Conservation (phyloP, 2,113 vertebrate species). For the Pholis gunnellus region DNA sequence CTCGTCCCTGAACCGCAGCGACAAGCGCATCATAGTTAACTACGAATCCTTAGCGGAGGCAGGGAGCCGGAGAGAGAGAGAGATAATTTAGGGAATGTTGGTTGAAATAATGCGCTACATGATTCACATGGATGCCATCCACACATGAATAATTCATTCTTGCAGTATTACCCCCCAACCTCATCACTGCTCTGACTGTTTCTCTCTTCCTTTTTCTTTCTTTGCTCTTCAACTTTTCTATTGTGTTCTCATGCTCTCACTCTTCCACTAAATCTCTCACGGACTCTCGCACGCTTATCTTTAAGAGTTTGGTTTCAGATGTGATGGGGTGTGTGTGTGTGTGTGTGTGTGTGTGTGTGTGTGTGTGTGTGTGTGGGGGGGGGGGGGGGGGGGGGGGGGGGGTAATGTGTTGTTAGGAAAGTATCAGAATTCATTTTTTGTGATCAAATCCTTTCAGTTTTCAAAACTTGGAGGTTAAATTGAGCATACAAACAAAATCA, state of each 20-base stretch:
- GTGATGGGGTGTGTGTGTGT: too few relatives aligned
- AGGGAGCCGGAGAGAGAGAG: slow-evolving; percentile 10
- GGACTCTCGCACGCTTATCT: background rate
- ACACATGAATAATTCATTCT: slow-evolving; percentile 49
- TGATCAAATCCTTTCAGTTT: too few relatives aligned
- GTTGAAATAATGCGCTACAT: slow-evolving; percentile 51
- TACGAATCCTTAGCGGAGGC: slow-evolving; percentile 15
- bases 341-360: too few relatives aligned
- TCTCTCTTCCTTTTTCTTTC: background rate
- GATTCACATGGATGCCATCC: slow-evolving; percentile 49
- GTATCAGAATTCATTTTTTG: too few relatives aligned
- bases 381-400: too few relatives aligned
- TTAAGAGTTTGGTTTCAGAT: background rate
- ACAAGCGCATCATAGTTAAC: slow-evolving; percentile 32
- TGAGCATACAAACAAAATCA: too few relatives aligned
- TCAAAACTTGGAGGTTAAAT: too few relatives aligned
- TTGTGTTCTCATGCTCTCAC: background rate
- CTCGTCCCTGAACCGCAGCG: slow-evolving; percentile 22
- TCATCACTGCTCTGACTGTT: background rate
- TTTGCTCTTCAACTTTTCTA: background rate
- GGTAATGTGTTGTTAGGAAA: too few relatives aligned
- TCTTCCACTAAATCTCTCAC: slow-evolving; percentile 1
- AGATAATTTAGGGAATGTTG: slow-evolving; percentile 45
- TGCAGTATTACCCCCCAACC: slow-evolving; percentile 11
- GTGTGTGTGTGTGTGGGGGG: too few relatives aligned